These are phyloP conservation scores for Gadus macrocephalus DNA, from an alignment of 2,113 vertebrate genomes.

Conservation along the genomic window DNA sequence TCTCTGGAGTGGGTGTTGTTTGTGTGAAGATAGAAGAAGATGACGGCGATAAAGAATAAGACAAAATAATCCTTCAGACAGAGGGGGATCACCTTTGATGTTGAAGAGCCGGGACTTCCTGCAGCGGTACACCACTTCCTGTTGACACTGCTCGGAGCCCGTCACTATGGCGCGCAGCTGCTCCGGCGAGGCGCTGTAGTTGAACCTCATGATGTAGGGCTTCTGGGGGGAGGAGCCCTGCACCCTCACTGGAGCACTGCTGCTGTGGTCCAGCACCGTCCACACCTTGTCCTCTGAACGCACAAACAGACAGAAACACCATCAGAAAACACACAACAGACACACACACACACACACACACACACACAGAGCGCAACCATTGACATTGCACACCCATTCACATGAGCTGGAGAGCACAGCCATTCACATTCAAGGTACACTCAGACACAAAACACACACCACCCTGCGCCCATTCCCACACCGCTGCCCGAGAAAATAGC, in stretches of 20 bases:
- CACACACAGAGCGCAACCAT: not conserved
- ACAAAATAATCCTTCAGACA: not conserved
- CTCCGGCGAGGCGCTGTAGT: slow-evolving; percentile 79
- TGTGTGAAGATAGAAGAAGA: too few relatives aligned
- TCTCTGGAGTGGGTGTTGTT: too few relatives aligned
- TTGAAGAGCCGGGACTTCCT: slow-evolving; percentile 88
- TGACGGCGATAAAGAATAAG: too few relatives aligned
- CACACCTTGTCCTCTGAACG: slow-evolving; percentile 86
- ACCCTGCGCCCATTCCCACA: not conserved
- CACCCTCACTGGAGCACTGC: slow-evolving; percentile 75
- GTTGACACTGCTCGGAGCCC: slow-evolving; percentile 86
- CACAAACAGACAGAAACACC: slow-evolving; percentile 1
- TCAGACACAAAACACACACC: not conserved
- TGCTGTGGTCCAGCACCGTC: slow-evolving; percentile 86
- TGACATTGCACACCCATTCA: not conserved
- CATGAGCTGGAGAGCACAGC: not conserved
- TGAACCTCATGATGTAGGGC: slow-evolving; percentile 78
- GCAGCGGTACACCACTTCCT: slow-evolving; percentile 89
- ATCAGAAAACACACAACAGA: slow-evolving; percentile 11
- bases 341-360: slow-evolving; percentile 6
- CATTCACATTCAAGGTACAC: not conserved
- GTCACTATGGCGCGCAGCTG: slow-evolving; percentile 84
- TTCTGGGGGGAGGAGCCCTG: slow-evolving; percentile 64
- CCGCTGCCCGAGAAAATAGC: too few relatives aligned
- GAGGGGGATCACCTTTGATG: slow-evolving; percentile 77